Evolutionary conservation across 2,113 vertebrate genomes (phyloP), one percentile per base, ranked within the genome.

Genomic region (Crocuta crocuta): DNA sequence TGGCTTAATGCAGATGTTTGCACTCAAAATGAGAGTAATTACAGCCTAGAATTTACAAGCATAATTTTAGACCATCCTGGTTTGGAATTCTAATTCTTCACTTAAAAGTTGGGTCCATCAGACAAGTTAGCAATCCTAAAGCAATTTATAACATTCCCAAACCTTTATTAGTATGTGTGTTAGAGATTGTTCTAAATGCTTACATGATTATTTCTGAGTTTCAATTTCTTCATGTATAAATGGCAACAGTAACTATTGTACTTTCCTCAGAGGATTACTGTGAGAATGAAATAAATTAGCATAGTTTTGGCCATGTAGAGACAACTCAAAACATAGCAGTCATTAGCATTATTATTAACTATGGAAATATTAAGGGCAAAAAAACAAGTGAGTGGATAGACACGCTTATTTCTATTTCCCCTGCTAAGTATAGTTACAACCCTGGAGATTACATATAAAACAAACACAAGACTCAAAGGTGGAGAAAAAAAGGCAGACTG

Each of bases 281-380:
- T 83, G 74, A 87, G 45, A 86, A 55, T 85, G 66, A 81, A 96
- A 71, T 93, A 26, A 89, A 86, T 92, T 76, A 65, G 10, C 13
- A 28, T 19, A 33, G 65, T 45, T 33, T 53, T 85, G 13, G 35
- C n/a, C 70, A 71, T 8, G 43, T 43, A 90, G 16, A 28, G 43
- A 78, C 12, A 91, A 50, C 15, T 94, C 35, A 87, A 71, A 94
- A 83, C 6, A 89, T 26, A 74, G 23, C n/a, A 65, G 35, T 23
- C 48, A 39, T 68, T 66, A 23, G 1, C n/a, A 3, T 61, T 92
- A 19, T 84, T 83, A 28, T 95, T 92, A 89, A 39, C 23, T 76
- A 7, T 21, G 50, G 73, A 94, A 94, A 85, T 74, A 68, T 19
- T 81, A 39, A 63, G 7, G 21, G 45, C 61, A n/a, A 96, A 95